Percentiles rank a stretch among this genome's conserved stretches.
Evolutionary conservation across 2,888 invertebrate genomes (phyloP).

Genomic region (Callosobruchus maculatus): DNA sequence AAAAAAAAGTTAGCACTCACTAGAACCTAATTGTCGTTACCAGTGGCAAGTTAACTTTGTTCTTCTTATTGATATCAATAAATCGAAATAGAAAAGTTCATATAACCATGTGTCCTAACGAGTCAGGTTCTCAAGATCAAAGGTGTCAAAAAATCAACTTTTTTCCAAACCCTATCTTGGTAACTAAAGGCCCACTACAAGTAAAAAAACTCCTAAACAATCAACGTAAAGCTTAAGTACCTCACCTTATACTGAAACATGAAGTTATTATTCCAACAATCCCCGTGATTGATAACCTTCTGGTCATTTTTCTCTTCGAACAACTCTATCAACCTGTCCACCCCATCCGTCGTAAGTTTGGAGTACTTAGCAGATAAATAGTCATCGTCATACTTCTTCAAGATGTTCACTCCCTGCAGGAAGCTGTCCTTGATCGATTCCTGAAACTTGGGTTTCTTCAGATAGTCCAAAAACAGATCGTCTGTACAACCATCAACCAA

Average conservation of each 20-base stretch:
- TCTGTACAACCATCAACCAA: not conserved
- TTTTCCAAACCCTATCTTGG: too few species aligned
- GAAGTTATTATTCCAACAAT: conserved; percentile 6
- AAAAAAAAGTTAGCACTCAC: too few species aligned
- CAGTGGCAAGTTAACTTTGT: too few species aligned
- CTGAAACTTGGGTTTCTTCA: not conserved
- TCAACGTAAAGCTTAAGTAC: not conserved
- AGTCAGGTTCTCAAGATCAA: too few species aligned
- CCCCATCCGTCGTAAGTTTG: not conserved
- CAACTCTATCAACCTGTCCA: not conserved
- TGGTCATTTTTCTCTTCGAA: not conserved
- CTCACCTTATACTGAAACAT: conserved; percentile 4
- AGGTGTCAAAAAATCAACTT: too few species aligned
- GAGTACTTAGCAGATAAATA: not conserved
- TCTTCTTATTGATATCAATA: too few species aligned
- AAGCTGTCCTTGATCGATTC: not conserved
- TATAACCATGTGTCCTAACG: too few species aligned
- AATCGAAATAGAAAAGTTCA: too few species aligned
- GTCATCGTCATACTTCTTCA: not conserved
- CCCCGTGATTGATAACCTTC: conserved; percentile 2
- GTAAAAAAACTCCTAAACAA: too few species aligned
- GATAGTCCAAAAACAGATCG: not conserved
- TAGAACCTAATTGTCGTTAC: too few species aligned
- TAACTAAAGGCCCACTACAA: too few species aligned
- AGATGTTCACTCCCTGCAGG: not conserved